Evolutionary conservation across 2,113 vertebrate species (phyloP).

Genomic region (Daboia siamensis): DNA sequence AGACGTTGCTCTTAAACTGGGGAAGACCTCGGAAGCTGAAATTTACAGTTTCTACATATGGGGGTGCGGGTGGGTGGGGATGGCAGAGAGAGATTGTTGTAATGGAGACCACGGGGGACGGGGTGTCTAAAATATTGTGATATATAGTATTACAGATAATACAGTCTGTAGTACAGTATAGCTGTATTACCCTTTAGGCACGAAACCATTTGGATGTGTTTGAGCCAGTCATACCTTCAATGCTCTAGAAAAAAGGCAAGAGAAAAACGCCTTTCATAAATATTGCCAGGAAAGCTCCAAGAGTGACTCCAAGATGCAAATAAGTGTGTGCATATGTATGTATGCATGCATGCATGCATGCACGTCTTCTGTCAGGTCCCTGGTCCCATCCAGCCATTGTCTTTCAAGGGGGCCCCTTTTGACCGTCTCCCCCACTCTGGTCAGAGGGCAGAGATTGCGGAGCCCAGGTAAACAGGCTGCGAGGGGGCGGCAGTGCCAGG

Average conservation of each 20-base stretch:
- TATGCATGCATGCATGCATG: too few relatives aligned
- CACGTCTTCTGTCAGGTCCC: neutral
- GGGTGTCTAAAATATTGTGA: neutral
- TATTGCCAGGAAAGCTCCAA: neutral
- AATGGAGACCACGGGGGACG: neutral
- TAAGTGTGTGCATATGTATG: too few relatives aligned
- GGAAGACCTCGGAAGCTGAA: neutral
- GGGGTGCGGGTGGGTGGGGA: neutral
- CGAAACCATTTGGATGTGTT: neutral
- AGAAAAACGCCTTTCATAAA: neutral
- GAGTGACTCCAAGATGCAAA: neutral
- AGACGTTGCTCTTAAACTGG: neutral
- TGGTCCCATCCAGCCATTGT: neutral
- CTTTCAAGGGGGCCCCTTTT: accelerated
- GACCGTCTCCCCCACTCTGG: slow-evolving; percentile 54
- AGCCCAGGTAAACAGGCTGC: slow-evolving; percentile 89
- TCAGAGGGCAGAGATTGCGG: slow-evolving; percentile 78
- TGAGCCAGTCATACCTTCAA: neutral
- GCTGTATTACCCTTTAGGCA: neutral
- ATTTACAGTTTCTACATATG: neutral
- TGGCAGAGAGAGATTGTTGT: neutral
- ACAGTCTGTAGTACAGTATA: neutral
- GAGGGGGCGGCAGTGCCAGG: slow-evolving; percentile 76
- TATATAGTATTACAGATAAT: neutral
- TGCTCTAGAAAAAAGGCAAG: neutral